Conservation (phyloP, 2,797 vertebrate genomes). For the Sebastolobus alascanus region DNA sequence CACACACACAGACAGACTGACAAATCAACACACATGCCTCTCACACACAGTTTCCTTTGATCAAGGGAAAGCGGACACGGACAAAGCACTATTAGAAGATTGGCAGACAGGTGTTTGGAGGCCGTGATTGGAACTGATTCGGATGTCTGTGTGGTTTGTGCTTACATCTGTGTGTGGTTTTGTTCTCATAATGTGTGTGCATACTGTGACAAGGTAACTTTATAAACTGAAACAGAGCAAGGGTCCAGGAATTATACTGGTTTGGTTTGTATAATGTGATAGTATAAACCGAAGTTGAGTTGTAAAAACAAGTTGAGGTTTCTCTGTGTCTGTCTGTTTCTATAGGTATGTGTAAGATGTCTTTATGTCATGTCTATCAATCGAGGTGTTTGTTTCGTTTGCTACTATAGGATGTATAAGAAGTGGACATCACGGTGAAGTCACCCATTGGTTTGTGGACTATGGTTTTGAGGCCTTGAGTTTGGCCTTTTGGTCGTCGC, state of each 20-base stretch:
- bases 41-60: constrained; percentile 39
- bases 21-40: constrained; percentile 44
- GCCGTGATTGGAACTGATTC: constrained; percentile 53
- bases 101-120: constrained; percentile 66
- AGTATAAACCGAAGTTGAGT: background rate
- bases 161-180: background rate
- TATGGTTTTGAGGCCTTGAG: no score
- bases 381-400: background rate
- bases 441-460: no score
- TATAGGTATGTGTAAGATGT: background rate
- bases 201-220: constrained; percentile 1
- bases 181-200: background rate
- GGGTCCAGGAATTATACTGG: background rate
- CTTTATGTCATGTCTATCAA: background rate
- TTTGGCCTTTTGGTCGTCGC: no score
- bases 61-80: constrained; percentile 38
- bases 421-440: no score
- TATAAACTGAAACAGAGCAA: background rate
- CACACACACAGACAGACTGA: constrained; percentile 33
- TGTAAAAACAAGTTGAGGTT: background rate
- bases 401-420: no score
- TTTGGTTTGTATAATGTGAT: background rate
- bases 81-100: constrained; percentile 52
- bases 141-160: constrained; percentile 27
- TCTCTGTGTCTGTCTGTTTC: background rate